Base-by-base conservation (phyloP, 2,113 vertebrate species). In the Caranx ignobilis region DNA sequence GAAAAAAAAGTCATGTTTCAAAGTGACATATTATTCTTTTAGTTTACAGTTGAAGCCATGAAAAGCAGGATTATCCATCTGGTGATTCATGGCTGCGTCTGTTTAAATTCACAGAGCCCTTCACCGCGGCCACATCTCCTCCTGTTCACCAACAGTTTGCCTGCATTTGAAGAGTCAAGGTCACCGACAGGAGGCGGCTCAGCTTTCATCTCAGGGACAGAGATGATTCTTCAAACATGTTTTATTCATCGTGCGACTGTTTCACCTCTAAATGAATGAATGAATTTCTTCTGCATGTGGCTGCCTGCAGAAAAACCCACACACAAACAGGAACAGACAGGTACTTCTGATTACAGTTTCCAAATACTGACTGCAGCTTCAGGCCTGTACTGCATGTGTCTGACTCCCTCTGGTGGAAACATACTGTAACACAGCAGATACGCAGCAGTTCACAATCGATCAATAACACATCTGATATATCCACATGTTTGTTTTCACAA, bases 361-460 rank as follows among this genome's bases (percentile, higher is more conserved):
- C 16, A 50, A 16, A n/a, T 5, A 32, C 19, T 12, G 54, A 4
- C n/a, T 32, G 4, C 37, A 34, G 11, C 13, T 8, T n/a, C 0
- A 9, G 16, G 45, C 6, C 45, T 59, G 39, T 31, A 11, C n/a
- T 52, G 26, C 57, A 5, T 59, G 68, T 11, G 19, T 77, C 50
- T 91, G 87, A 31, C 37, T 68, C 88, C 86, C 77, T 82, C 91
- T 93, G 57, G 89, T 89, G 86, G 77, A 6, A 0, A 6, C 18
- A 21, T 39, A 2, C 5, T 43, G 1, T 18, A 18, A 52, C 4
- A 8, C 45, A 11, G 11, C 3, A 21, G 35, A 57, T 3, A 26
- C 61, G 43, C 13, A 5, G 54, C 39, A 59, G 16, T 21, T 11
- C 7, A 26, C 26, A 26, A 52, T 50, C 16, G n/a, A 35, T 21